Percentiles rank a stretch among this genome's conserved stretches.
phyloP scores from a whole-genome alignment of 2,113 vertebrate species.

The Isurus oxyrinchus region DNA sequence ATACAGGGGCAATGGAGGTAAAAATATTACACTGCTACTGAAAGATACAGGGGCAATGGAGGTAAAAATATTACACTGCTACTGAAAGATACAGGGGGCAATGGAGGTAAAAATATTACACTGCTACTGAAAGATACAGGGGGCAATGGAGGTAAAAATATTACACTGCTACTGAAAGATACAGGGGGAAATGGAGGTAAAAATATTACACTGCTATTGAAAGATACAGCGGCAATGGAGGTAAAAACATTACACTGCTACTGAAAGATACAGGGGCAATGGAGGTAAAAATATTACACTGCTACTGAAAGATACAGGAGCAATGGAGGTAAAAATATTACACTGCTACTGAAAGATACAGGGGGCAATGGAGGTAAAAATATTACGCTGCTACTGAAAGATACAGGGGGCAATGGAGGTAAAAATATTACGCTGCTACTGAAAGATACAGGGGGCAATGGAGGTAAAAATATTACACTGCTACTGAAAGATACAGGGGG shows the following conservation, averaged over 20 bases:
- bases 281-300: too few relatives aligned
- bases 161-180: too few relatives aligned
- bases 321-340: neutral
- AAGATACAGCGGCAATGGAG: too few relatives aligned
- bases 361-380: neutral
- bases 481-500: neutral
- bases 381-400: neutral
- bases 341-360: neutral
- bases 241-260: too few relatives aligned
- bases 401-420: neutral
- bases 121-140: neutral
- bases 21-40: too few relatives aligned
- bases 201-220: neutral
- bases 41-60: too few relatives aligned
- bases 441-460: too few relatives aligned
- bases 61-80: neutral
- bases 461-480: neutral
- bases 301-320: neutral
- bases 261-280: too few relatives aligned
- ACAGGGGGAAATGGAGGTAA: neutral
- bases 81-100: neutral
- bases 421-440: too few relatives aligned
- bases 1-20: neutral
- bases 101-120: neutral
- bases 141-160: too few relatives aligned